Percentiles rank a stretch among this genome's conserved stretches.
Conservation (phyloP, 2,797 vertebrate species). For the Coregonus suidteri region DNA sequence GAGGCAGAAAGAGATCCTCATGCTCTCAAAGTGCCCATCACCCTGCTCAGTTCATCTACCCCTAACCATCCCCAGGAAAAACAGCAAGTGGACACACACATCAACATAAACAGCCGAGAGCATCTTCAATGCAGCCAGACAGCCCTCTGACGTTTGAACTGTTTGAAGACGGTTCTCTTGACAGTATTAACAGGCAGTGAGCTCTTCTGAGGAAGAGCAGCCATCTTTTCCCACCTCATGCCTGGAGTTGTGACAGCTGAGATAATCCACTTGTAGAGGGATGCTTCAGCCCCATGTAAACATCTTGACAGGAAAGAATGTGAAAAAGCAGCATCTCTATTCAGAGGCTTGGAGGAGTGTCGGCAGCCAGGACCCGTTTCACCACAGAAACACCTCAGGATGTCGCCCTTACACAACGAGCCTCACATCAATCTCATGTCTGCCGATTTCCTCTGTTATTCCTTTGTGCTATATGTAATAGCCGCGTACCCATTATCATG, state of each 20-base stretch:
- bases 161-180: not conserved
- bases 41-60: not conserved
- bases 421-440: not conserved
- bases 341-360: slow-evolving; percentile 23
- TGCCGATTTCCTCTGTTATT: not conserved
- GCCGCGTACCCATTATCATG: not conserved
- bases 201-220: not conserved
- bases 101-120: slow-evolving; percentile 4
- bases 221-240: slow-evolving; percentile 31
- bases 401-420: not conserved
- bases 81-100: slow-evolving; percentile 3
- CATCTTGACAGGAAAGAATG: slow-evolving; percentile 37
- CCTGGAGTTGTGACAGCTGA: slow-evolving; percentile 55
- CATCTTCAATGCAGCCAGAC: slow-evolving; percentile 3
- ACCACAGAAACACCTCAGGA: slow-evolving; percentile 13
- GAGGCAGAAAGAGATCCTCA: not conserved
- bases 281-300: slow-evolving; percentile 42
- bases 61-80: not conserved
- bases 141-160: not conserved
- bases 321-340: slow-evolving; percentile 21
- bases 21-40: not conserved
- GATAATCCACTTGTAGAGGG: slow-evolving; percentile 52
- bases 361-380: slow-evolving; percentile 8
- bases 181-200: slow-evolving; percentile 19
- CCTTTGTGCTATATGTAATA: not conserved